Conservation (phyloP, 2,113 vertebrate genomes). For the Erpornis zantholeuca region DNA sequence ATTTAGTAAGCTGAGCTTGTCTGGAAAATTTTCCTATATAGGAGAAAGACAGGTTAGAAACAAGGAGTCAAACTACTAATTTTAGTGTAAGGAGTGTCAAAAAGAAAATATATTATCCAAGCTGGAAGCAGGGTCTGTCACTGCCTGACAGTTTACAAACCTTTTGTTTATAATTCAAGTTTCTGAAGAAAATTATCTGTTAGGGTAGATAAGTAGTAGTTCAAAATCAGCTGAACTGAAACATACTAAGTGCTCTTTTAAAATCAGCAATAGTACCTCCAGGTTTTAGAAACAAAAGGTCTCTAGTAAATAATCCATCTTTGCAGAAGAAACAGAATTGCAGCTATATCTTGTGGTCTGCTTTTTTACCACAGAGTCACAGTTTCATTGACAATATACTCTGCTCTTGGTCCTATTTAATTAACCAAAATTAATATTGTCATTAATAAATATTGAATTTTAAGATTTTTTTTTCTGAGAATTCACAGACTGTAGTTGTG, state of each 20-base stretch:
- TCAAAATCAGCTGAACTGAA: neutral
- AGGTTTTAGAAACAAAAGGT: neutral
- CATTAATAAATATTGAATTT: neutral
- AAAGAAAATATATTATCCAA: neutral
- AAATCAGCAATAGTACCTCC: neutral
- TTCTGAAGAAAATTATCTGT: neutral
- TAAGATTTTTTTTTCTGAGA: neutral
- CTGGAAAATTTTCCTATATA: neutral
- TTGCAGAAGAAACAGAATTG: neutral
- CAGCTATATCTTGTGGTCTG: neutral
- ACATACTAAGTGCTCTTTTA: neutral
- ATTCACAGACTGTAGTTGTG: neutral
- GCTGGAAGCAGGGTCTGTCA: neutral
- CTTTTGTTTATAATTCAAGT: neutral
- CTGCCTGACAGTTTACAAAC: neutral
- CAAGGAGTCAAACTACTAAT: neutral
- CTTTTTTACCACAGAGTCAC: neutral
- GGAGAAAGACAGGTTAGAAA: neutral
- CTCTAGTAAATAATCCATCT: neutral
- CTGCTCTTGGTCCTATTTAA: neutral
- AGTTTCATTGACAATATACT: neutral
- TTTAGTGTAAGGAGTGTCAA: neutral
- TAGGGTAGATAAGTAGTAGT: neutral
- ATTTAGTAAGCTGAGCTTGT: neutral
- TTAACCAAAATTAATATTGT: neutral